Percentiles rank a stretch among this genome's conserved stretches.
Evolutionary conservation across 2,113 vertebrate genomes (phyloP).

Genomic region (Microtus richardsoni): DNA sequence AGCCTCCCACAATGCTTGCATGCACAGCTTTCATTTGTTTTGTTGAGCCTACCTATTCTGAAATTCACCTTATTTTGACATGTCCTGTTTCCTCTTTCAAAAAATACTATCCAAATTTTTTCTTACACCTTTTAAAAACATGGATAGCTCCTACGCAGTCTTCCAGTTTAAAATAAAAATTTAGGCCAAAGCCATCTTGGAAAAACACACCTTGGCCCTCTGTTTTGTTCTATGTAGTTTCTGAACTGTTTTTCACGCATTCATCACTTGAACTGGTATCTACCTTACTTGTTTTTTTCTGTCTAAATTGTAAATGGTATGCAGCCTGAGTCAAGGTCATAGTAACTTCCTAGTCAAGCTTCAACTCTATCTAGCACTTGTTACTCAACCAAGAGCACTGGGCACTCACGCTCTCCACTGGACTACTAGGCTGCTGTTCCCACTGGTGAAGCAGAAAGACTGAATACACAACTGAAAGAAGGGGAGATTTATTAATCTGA

Average conservation of each 20-base stretch:
- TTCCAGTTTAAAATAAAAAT: conserved; percentile 12
- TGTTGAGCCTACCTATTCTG: neutral
- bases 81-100: neutral
- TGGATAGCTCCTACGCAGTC: neutral
- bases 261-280: neutral
- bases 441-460: neutral
- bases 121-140: neutral
- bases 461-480: neutral
- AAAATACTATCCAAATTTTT: neutral
- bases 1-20: neutral
- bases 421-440: neutral
- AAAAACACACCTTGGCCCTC: neutral
- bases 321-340: neutral
- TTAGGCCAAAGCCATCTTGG: neutral
- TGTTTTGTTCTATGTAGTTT: neutral
- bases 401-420: neutral
- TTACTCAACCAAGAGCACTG: neutral
- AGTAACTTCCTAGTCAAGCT: neutral
- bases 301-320: neutral
- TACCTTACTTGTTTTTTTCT: neutral
- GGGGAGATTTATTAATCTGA: no score
- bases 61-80: neutral
- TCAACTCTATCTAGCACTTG: neutral
- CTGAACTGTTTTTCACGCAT: neutral
- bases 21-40: neutral